A percentile compares a stretch with the other conserved stretches of the same genome.
Evolutionary conservation across 2,888 invertebrate species (phyloP).

Genomic region (Chaitophorus viminalis): DNA sequence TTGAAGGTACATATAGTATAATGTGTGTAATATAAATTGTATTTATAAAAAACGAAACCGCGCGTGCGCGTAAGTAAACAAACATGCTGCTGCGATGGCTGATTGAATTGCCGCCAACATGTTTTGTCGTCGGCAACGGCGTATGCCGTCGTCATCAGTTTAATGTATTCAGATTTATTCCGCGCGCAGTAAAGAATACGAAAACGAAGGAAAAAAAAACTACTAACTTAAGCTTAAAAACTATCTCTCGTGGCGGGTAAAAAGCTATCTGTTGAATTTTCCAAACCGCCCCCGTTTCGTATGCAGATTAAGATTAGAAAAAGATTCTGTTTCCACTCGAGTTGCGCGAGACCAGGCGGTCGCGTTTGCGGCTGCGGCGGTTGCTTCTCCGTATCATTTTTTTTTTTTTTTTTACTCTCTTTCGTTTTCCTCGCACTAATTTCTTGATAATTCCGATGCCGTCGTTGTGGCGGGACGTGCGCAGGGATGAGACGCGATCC

Average conservation of each 20-base stretch:
- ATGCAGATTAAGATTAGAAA: constrained; percentile 62
- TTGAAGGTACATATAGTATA: background rate
- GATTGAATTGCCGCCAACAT: constrained; percentile 55
- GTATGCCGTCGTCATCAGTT: constrained; percentile 40
- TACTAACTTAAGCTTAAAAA: constrained; percentile 58
- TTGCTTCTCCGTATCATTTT: constrained; percentile 14
- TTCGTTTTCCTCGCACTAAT: constrained; percentile 47
- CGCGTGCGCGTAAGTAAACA: background rate
- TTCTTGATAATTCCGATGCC: constrained; percentile 57
- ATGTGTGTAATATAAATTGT: background rate
- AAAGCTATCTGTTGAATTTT: constrained; percentile 62
- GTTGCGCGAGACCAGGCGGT: constrained; percentile 46
- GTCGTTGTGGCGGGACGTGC: constrained; percentile 23
- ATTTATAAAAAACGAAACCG: background rate
- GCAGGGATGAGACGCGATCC: no score
- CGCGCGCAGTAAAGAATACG: constrained; percentile 40
- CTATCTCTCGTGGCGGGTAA: constrained; percentile 43
- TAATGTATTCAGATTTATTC: constrained; percentile 62
- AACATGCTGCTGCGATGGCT: background rate
- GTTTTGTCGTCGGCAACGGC: constrained; percentile 17
- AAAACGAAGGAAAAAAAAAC: constrained; percentile 12
- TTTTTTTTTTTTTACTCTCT: background rate
- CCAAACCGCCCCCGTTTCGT: constrained; percentile 56
- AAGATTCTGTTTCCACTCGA: constrained; percentile 60
- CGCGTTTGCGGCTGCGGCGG: constrained; percentile 2